Conservation (phyloP, 2,113 vertebrate genomes). For the Blennius ocellaris region DNA sequence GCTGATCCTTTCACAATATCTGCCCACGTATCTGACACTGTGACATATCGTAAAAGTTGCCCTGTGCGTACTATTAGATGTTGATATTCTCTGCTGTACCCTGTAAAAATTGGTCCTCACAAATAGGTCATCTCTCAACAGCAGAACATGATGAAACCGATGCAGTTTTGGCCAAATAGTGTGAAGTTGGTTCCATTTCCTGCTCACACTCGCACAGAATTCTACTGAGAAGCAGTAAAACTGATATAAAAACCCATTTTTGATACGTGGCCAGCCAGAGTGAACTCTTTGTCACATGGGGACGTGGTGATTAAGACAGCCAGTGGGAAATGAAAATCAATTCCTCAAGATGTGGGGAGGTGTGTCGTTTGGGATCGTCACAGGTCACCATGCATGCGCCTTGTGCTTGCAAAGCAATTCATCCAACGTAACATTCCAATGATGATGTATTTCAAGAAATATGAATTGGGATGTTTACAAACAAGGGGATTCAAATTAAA, state of each 20-base stretch:
- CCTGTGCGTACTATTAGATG: slow-evolving; percentile 8
- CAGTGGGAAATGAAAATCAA: slow-evolving; percentile 86
- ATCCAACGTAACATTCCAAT: slow-evolving; percentile 82
- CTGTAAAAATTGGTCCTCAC: not conserved
- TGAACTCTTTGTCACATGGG: slow-evolving; percentile 83
- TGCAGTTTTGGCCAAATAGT: slow-evolving; percentile 42
- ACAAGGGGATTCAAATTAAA: slow-evolving; percentile 81
- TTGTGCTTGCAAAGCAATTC: slow-evolving; percentile 83
- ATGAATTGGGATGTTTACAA: slow-evolving; percentile 84
- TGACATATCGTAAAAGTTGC: slow-evolving; percentile 37
- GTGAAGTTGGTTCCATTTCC: slow-evolving; percentile 14
- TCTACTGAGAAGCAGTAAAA: slow-evolving; percentile 35
- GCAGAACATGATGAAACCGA: slow-evolving; percentile 6
- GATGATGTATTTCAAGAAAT: slow-evolving; percentile 82
- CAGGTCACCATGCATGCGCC: slow-evolving; percentile 80
- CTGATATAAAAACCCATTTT: slow-evolving; percentile 37
- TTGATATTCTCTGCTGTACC: slow-evolving; percentile 4
- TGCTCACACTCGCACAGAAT: slow-evolving; percentile 23
- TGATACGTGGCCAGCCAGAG: slow-evolving; percentile 75
- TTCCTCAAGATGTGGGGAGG: slow-evolving; percentile 77
- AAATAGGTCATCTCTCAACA: not conserved
- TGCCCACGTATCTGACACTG: slow-evolving; percentile 31
- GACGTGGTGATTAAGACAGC: slow-evolving; percentile 83
- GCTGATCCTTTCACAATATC: slow-evolving; percentile 56
- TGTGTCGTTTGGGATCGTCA: slow-evolving; percentile 78